Percentiles rank a stretch among this genome's conserved stretches.
Evolutionary conservation across 1,140 invertebrate species (phyloP).

Genomic region (Lepidurus couesii): DNA sequence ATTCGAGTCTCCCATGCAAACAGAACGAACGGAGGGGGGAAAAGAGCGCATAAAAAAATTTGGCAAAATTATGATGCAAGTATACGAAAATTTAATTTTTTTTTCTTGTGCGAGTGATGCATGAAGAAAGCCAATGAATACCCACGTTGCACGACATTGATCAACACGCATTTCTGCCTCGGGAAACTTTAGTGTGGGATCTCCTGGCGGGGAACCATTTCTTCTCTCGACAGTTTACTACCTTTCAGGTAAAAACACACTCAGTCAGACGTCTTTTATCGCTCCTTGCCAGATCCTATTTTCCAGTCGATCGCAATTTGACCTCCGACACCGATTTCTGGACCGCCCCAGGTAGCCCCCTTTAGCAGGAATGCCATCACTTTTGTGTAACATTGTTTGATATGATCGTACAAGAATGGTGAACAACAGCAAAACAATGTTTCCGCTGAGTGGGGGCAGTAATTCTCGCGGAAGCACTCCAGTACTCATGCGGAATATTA

Average conservation of each 20-base stretch:
- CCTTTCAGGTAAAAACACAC: conserved; percentile 13
- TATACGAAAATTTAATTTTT: no score
- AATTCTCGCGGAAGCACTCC: no score
- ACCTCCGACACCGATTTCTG: conserved; percentile 7
- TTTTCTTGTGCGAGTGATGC: background rate
- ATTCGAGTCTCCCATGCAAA: no score
- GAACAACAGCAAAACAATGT: background rate
- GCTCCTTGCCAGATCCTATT: background rate
- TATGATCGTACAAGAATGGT: background rate
- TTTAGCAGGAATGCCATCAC: background rate
- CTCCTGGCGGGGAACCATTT: background rate
- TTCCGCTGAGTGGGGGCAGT: no score
- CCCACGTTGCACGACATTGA: background rate
- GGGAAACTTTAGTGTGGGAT: background rate
- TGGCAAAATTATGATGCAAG: no score
- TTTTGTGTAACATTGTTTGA: background rate
- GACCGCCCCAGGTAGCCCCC: background rate
- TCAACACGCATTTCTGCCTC: conserved; percentile 1
- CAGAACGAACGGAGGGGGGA: no score
- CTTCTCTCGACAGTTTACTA: background rate
- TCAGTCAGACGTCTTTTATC: conserved; percentile 17
- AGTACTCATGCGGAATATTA: no score
- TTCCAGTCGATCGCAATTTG: background rate
- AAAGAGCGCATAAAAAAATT: no score
- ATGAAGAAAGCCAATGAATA: background rate